phyloP scores from a whole-genome alignment of 2,888 invertebrate genomes.

The Oscheius sp. region DNA sequence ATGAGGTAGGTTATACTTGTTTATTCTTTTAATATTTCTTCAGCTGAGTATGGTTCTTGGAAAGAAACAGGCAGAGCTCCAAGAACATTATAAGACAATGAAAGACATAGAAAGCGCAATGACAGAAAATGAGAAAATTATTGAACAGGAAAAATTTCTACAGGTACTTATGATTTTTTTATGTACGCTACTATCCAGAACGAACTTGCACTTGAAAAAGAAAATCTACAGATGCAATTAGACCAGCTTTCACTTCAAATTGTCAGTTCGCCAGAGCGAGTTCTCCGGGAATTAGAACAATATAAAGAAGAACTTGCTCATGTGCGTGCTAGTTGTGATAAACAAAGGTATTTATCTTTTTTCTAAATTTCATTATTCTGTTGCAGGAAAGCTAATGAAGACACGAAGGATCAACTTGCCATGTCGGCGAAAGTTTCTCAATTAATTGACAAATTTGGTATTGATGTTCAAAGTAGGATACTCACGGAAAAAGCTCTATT shows the following conservation, averaged over 20 bases:
- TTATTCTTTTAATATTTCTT: neutral
- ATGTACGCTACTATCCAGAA: too few species aligned
- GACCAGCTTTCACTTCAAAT: neutral
- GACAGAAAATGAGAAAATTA: neutral
- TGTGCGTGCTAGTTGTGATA: neutral
- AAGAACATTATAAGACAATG: neutral
- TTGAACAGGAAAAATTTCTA: neutral
- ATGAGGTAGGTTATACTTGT: neutral
- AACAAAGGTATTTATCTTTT: neutral
- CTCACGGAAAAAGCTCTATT: neutral
- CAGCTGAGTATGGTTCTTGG: neutral
- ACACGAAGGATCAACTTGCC: neutral
- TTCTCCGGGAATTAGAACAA: neutral
- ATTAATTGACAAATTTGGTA: neutral
- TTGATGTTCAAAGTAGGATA: neutral
- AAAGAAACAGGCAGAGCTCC: neutral
- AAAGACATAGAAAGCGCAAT: neutral
- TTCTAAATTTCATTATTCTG: neutral
- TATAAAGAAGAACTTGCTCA: neutral
- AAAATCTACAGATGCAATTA: neutral
- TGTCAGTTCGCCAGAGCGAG: neutral
- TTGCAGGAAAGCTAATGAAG: neutral
- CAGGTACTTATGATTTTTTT: too few species aligned
- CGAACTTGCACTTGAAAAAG: neutral
- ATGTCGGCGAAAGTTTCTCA: neutral